phyloP scores from a whole-genome alignment of 2,888 invertebrate genomes.

The Lepidochrysops patricia region DNA sequence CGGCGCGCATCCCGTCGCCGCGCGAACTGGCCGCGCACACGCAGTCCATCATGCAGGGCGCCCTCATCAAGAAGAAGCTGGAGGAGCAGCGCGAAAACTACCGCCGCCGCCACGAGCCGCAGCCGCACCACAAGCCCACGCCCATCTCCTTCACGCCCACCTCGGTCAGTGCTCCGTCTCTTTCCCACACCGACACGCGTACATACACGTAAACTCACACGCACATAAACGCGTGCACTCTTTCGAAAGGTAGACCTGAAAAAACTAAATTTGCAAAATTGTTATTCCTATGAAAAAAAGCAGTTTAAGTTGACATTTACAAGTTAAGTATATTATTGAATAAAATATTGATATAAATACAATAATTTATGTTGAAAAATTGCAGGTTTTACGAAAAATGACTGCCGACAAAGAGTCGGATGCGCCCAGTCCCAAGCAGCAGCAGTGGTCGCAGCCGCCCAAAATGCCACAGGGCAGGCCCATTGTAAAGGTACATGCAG shows the following conservation, averaged over 20 bases:
- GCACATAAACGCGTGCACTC: neutral
- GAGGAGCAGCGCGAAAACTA: slow-evolving; percentile 91
- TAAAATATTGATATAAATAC: too few relatives aligned
- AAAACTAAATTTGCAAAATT: too few relatives aligned
- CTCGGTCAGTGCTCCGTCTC: slow-evolving; percentile 69
- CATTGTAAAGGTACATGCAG: slow-evolving; percentile 58
- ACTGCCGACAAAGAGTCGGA: slow-evolving; percentile 90
- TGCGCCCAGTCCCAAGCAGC: slow-evolving; percentile 53
- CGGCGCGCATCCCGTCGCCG: slow-evolving; percentile 85
- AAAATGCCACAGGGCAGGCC: slow-evolving; percentile 68
- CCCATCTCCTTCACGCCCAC: slow-evolving; percentile 94
- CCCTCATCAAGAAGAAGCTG: slow-evolving; percentile 89
- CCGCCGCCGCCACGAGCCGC: slow-evolving; percentile 82
- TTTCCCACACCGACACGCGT: too few relatives aligned
- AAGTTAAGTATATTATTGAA: too few relatives aligned
- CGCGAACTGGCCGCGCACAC: slow-evolving; percentile 89
- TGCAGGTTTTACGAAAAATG: slow-evolving; percentile 88
- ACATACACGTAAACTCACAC: neutral
- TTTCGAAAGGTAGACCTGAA: neutral
- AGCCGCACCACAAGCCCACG: slow-evolving; percentile 47
- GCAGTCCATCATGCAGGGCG: slow-evolving; percentile 89
- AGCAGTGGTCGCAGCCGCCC: slow-evolving; percentile 49
- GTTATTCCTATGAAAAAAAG: too few relatives aligned
- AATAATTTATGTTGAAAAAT: too few relatives aligned
- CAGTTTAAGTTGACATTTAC: too few relatives aligned